Evolutionary conservation across 2,797 vertebrate species (phyloP), one percentile per base, ranked within the genome.

Genomic region (Brotula barbata): DNA sequence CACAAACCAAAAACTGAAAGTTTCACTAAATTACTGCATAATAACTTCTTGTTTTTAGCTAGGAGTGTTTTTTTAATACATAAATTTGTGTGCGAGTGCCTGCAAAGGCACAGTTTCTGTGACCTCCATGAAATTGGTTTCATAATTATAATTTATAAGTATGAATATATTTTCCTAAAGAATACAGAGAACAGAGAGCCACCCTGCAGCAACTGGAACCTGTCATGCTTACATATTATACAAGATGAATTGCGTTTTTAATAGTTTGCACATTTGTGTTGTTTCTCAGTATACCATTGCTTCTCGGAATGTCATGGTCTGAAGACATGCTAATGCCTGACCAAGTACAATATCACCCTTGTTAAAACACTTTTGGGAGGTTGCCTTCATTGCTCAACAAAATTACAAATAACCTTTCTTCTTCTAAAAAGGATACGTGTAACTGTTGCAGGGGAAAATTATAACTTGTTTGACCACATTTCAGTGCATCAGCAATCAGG

Each of bases 381-480:
- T 75, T 70, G 47, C 65, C 71, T 78, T 74, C 64, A 77, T 52
- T 41, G 44, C 69, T 64, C 34, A 19, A 23, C 73, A 68, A 63
- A 51, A 43, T 67, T 21, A 49, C 63, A 49, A 22, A 64, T 75
- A 71, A 66, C 65, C 54, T 45, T 72, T 64, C 74, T 55, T 68
- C 53, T 15, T 23, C 49, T 1, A 60, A 48, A 60, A 42, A 19
- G 48, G 40, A 16, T 40, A 33, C 58, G 68, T 80, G 53, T 71
- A 55, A 55, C 64, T 63, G 76, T 80, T 78, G 47, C 49, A 3
- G 33, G 52, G 48, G 60, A 70, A 52, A 58, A 78, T 86, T 74
- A 74, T 49, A 59, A 69, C 43, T 56, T 76, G 81, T 82, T 73
- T 69, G 84, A 82, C 81, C 64, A 45, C n/a, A 40, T 48, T 43